Evolutionary conservation across 2,888 invertebrate species (phyloP), one percentile per base, ranked within the genome.

Genomic region (Tribolium freemani): DNA sequence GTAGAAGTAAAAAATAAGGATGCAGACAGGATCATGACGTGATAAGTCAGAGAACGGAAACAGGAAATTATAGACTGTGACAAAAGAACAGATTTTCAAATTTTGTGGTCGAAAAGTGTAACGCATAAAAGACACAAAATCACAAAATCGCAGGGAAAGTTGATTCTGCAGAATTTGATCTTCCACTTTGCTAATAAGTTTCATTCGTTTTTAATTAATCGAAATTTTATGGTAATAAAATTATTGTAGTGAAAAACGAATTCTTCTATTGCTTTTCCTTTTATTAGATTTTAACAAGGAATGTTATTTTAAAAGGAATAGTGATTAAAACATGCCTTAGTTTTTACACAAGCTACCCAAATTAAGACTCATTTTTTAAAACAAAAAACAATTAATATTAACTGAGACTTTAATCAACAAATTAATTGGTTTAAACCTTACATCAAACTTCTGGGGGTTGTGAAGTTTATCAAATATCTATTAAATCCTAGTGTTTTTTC

Each of bases 61-160:
- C 13, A 48, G 63, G 63, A 63, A 61, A 26, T 63, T 26, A 26
- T 26, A 16, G 46, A 9, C 10, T 50, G 63, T 63, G 63, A 50
- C 50, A 58, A 26, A 58, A 10, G 2, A 21, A 9, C 58, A 46
- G 10, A 58, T 58, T 58, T 44, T 20, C 3, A 58, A 20, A 31
- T 58, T 58, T 58, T 13, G 38, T 58, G 58, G 58, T 46, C 38
- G 0, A 38, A 38, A 38, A 38, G 38, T 38, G 38, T 5, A n/a
- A 38, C 31, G 1, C 1, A 21, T 38, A 38, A 9, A 38, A 38
- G n/a, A 38, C 6, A 38, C 6, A 38, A n/a, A n/a, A n/a, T n/a
- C n/a, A n/a, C n/a, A 38, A 38, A 38, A n/a, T 38, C 8, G n/a
- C 38, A 38, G 38, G n/a, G 38, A 38, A 38, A 38, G 38, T 38